Conservation (phyloP, 2,888 invertebrate genomes). For the Phalangium opilio region DNA sequence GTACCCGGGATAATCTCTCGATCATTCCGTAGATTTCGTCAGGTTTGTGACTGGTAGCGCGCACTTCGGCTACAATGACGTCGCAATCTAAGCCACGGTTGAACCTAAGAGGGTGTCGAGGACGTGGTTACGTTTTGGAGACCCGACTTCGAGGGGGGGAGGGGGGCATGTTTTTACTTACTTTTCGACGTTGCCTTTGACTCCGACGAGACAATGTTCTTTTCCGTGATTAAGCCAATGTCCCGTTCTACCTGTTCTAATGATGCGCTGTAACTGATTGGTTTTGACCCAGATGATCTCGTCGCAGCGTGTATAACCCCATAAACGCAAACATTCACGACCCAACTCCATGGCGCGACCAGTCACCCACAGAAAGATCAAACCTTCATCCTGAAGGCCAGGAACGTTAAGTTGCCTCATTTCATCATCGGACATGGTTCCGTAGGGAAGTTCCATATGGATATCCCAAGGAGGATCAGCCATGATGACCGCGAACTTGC, state of each 20-base stretch:
- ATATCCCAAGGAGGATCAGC: slow-evolving; percentile 99
- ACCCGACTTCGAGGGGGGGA: too few relatives aligned
- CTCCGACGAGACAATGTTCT: slow-evolving; percentile 90
- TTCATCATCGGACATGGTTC: slow-evolving; percentile 97
- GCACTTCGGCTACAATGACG: slow-evolving; percentile 93
- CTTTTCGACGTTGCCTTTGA: slow-evolving; percentile 83
- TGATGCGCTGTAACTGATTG: slow-evolving; percentile 90
- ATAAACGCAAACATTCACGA: slow-evolving; percentile 80
- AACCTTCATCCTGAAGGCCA: slow-evolving; percentile 82
- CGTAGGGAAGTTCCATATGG: slow-evolving; percentile 97
- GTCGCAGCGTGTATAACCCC: slow-evolving; percentile 94
- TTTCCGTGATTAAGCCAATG: slow-evolving; percentile 99
- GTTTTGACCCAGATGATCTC: slow-evolving; percentile 99
- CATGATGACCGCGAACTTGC: slow-evolving; percentile 97
- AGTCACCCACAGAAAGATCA: slow-evolving; percentile 95
- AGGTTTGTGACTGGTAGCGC: slow-evolving; percentile 94
- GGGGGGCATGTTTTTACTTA: too few relatives aligned
- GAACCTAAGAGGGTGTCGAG: too few relatives aligned
- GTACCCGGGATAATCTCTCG: slow-evolving; percentile 92
- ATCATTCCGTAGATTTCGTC: slow-evolving; percentile 98
- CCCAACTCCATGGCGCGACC: slow-evolving; percentile 93
- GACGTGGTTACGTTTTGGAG: too few relatives aligned
- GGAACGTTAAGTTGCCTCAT: slow-evolving; percentile 92
- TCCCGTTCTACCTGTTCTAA: slow-evolving; percentile 88
- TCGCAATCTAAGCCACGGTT: slow-evolving; percentile 92